These are phyloP conservation scores for Gymnarchus niloticus DNA, from an alignment of 2,113 vertebrate species.

Conservation along the genomic window DNA sequence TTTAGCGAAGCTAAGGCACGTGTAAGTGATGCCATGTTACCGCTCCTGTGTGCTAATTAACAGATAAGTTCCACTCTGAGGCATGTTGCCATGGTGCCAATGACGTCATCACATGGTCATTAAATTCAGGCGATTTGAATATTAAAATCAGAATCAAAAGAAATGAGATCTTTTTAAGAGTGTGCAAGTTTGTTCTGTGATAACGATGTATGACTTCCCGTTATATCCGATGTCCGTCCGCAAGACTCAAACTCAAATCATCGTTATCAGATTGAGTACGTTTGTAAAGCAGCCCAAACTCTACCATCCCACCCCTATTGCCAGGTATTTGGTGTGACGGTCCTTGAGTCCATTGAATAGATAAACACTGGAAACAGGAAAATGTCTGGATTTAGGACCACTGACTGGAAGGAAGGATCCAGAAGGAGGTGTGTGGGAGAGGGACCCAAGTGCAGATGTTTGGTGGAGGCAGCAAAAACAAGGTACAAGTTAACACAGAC, in stretches of 20 bases:
- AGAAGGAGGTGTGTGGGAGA: neutral
- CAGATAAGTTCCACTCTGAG: neutral
- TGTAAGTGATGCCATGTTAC: neutral
- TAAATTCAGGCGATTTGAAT: neutral
- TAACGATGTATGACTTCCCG: neutral
- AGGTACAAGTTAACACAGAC: too few relatives aligned
- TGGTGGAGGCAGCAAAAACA: too few relatives aligned
- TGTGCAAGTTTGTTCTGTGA: neutral
- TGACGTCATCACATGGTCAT: neutral
- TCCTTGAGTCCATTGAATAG: neutral
- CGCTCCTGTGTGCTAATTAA: neutral
- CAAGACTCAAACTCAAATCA: neutral
- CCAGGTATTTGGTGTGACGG: too few relatives aligned
- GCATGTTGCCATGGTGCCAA: neutral
- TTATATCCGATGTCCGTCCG: neutral
- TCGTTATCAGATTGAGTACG: neutral
- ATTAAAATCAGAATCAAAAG: neutral
- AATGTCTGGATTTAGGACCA: neutral
- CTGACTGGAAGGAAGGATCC: neutral
- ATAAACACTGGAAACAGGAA: neutral
- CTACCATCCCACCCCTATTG: neutral
- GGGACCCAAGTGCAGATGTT: too few relatives aligned
- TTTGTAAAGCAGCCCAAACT: neutral
- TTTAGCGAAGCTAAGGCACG: neutral
- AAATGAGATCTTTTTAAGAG: neutral